Conservation (phyloP, 1,140 invertebrate species). For the Tetranychus cinnabarinus region DNA sequence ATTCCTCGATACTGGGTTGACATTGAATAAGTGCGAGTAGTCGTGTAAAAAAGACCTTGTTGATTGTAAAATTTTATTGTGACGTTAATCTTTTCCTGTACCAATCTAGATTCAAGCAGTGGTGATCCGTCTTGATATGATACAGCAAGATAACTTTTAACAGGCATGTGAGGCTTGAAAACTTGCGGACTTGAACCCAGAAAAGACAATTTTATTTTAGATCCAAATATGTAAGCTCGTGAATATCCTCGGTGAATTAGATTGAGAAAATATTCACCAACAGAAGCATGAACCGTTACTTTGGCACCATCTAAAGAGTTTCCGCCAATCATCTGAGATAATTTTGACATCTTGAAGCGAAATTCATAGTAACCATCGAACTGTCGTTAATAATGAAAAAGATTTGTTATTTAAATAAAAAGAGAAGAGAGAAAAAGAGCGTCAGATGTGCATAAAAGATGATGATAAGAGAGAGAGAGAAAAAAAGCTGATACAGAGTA, state of each 20-base stretch:
- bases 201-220: conserved; percentile 50
- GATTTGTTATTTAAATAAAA: neutral
- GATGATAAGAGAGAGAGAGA: neutral
- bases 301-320: conserved; percentile 43
- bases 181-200: conserved; percentile 69
- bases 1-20: conserved; percentile 33
- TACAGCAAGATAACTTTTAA: conserved; percentile 40
- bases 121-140: conserved; percentile 53
- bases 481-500: too few species aligned
- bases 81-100: conserved; percentile 25
- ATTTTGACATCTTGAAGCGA: conserved; percentile 50
- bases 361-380: conserved; percentile 69
- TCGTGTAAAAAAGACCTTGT: conserved; percentile 21
- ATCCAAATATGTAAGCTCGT: conserved; percentile 61
- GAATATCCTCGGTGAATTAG: conserved; percentile 50
- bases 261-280: conserved; percentile 68
- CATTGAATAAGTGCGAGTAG: conserved; percentile 17
- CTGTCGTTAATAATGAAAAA: conserved; percentile 22
- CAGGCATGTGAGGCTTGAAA: conserved; percentile 78
- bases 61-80: conserved; percentile 19
- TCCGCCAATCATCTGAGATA: conserved; percentile 33
- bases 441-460: neutral
- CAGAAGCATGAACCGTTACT: conserved; percentile 57
- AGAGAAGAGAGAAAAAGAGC: neutral
- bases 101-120: conserved; percentile 29